Evolutionary conservation across 2,888 invertebrate genomes (phyloP).

Genomic region (Xylota segnis): DNA sequence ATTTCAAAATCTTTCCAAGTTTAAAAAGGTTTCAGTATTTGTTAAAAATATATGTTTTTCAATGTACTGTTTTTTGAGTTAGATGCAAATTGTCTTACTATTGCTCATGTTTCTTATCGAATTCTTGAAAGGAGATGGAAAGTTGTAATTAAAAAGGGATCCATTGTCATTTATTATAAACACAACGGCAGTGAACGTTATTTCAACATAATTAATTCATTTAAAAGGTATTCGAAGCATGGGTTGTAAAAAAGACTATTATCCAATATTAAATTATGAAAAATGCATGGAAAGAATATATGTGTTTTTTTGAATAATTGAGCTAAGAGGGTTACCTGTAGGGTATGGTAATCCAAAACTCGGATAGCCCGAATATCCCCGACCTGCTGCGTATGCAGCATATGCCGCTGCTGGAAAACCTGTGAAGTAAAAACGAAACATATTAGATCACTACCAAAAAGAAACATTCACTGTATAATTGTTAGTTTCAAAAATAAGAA

Average conservation of each 20-base stretch:
- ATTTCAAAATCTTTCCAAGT: no score
- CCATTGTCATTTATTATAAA: not conserved
- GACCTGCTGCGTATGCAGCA: constrained; percentile 98
- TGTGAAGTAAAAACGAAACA: constrained; percentile 80
- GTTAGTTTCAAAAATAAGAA: not conserved
- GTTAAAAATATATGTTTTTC: no score
- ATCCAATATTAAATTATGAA: not conserved
- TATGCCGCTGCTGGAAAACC: constrained; percentile 98
- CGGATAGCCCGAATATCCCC: constrained; percentile 98
- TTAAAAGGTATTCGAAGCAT: not conserved
- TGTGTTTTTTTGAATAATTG: not conserved
- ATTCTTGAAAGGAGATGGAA: not conserved
- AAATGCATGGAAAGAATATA: not conserved
- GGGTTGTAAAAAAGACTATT: constrained; percentile 15
- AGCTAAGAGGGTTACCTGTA: constrained; percentile 90
- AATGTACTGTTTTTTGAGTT: not conserved
- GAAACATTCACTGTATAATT: not conserved
- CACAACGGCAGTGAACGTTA: not conserved
- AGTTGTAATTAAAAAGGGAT: not conserved
- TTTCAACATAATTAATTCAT: not conserved
- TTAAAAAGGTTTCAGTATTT: no score
- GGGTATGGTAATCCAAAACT: constrained; percentile 99
- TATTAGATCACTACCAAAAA: not conserved
- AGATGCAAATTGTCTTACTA: no score
- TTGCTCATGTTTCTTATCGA: no score